These are phyloP conservation scores for Incurvaria masculella DNA, from an alignment of 2,888 invertebrate species.

Conservation along the genomic window DNA sequence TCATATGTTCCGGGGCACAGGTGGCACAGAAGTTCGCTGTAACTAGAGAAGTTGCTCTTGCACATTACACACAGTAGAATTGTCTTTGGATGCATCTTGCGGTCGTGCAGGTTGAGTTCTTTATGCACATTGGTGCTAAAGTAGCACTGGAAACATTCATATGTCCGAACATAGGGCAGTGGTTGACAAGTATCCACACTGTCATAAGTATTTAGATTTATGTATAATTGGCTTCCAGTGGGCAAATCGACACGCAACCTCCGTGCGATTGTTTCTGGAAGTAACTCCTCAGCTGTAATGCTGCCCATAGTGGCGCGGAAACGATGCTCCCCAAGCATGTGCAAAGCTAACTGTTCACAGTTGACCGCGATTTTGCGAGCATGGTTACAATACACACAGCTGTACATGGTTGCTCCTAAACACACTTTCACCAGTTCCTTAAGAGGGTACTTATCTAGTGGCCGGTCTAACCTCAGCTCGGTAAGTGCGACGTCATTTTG, in stretches of 20 bases:
- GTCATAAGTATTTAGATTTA: constrained; percentile 71
- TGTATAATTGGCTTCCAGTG: constrained; percentile 61
- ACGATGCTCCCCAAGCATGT: constrained; percentile 75
- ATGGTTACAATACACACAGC: constrained; percentile 84
- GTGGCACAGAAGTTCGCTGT: constrained; percentile 84
- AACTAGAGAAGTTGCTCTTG: constrained; percentile 81
- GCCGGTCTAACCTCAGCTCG: constrained; percentile 70
- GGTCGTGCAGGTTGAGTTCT: constrained; percentile 81
- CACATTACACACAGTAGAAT: constrained; percentile 84
- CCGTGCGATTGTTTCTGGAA: constrained; percentile 67
- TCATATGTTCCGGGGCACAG: constrained; percentile 78
- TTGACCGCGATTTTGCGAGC: constrained; percentile 82
- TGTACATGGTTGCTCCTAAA: constrained; percentile 63
- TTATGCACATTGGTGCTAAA: constrained; percentile 75
- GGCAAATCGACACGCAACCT: constrained; percentile 61
- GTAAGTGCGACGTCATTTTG: constrained; percentile 64
- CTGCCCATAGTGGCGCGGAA: constrained; percentile 77
- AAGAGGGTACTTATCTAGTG: constrained; percentile 72
- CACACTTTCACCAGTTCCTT: constrained; percentile 72
- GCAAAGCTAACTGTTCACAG: constrained; percentile 74
- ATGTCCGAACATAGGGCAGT: constrained; percentile 63
- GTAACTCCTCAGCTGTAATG: constrained; percentile 70
- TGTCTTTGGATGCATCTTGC: constrained; percentile 83
- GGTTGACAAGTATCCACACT: constrained; percentile 55
- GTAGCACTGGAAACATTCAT: constrained; percentile 85